phyloP scores from a whole-genome alignment of 2,888 invertebrate species.

The Gasteruption jaculator region DNA sequence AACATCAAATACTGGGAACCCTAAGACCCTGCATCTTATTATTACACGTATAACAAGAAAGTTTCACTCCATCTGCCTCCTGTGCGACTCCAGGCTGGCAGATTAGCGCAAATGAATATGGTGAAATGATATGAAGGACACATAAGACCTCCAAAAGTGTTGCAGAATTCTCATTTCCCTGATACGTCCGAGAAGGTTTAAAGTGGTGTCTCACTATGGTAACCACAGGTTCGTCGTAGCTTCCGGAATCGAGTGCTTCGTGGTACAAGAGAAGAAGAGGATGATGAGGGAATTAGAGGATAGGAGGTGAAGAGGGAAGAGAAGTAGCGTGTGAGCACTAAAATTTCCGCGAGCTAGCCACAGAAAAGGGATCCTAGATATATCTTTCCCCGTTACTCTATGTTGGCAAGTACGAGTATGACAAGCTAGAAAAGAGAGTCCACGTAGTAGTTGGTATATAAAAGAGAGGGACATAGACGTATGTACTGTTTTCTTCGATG shows the following conservation, averaged over 20 bases:
- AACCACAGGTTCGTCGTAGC: constrained; percentile 22
- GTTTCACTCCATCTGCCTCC: no score
- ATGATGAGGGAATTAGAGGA: constrained; percentile 7
- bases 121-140: no score
- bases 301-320: no score
- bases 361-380: constrained; percentile 25
- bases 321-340: no score
- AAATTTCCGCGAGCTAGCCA: constrained; percentile 24
- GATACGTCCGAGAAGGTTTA: constrained; percentile 4
- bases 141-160: constrained; percentile 3
- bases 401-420: constrained; percentile 29
- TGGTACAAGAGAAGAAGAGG: constrained; percentile 2
- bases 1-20: no score
- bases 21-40: no score
- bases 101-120: no score
- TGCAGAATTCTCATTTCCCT: not conserved
- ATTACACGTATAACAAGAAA: no score
- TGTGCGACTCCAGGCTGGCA: no score
- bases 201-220: constrained; percentile 12
- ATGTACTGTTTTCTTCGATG: constrained; percentile 13
- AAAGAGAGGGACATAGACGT: constrained; percentile 17
- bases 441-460: constrained; percentile 17
- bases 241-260: constrained; percentile 23
- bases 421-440: constrained; percentile 27
- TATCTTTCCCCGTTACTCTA: constrained; percentile 28